Percentiles rank a stretch among this genome's conserved stretches.
Evolutionary conservation across 2,888 invertebrate species (phyloP).

Genomic region (Tholera decimalis): DNA sequence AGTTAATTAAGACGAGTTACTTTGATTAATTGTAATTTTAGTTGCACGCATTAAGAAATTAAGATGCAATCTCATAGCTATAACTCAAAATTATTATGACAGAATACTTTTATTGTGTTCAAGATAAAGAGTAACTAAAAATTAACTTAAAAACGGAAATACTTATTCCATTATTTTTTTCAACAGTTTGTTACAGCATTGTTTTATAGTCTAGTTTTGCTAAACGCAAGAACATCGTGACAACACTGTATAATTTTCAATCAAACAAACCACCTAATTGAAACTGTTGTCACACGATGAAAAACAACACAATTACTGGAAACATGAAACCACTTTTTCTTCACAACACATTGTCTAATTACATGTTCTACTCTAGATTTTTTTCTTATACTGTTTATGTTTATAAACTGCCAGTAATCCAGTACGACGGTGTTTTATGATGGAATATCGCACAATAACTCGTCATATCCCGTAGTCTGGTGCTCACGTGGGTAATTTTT

Average conservation of each 20-base stretch:
- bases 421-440: slow-evolving; percentile 58
- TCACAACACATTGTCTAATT: slow-evolving; percentile 47
- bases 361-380: slow-evolving; percentile 39
- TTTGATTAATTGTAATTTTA: slow-evolving; percentile 71
- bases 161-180: background rate
- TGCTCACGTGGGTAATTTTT: slow-evolving; percentile 84
- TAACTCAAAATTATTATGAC: slow-evolving; percentile 54
- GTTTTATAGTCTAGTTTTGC: slow-evolving; percentile 15
- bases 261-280: slow-evolving; percentile 49
- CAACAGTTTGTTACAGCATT: background rate
- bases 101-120: slow-evolving; percentile 43
- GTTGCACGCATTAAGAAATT: slow-evolving; percentile 68
- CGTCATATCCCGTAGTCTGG: slow-evolving; percentile 77
- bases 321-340: slow-evolving; percentile 49
- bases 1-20: slow-evolving; percentile 70
- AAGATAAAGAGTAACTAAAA: slow-evolving; percentile 20
- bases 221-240: slow-evolving; percentile 42
- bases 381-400: slow-evolving; percentile 48
- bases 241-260: slow-evolving; percentile 42
- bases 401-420: slow-evolving; percentile 65
- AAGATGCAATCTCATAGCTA: slow-evolving; percentile 71
- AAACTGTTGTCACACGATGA: slow-evolving; percentile 59
- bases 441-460: slow-evolving; percentile 70
- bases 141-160: background rate
- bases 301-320: slow-evolving; percentile 46